Base-by-base conservation (phyloP, 1,140 invertebrate species). In the Tetragnatha versicolor region DNA sequence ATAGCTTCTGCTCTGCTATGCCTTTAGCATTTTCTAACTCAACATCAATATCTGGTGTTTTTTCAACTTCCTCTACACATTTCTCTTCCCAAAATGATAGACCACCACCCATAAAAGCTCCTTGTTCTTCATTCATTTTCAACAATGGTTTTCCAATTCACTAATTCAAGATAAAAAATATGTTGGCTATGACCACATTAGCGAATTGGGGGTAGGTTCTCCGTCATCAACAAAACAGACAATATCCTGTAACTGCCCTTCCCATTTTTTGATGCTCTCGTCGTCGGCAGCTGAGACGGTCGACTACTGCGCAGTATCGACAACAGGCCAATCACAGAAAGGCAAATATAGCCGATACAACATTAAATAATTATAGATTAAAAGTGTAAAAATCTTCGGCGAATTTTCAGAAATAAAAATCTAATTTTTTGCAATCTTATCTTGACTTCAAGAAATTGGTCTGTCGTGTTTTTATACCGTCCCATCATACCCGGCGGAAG, bases 21-120 rank as follows among this genome's bases (percentile, higher is more conserved):
- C 93, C 92, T 84, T 89, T 88, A 85, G 92, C 90, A 82, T 86
- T 88, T 84, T 90, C 88, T 81, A 92, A 88, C 84, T 89, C 88
- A 82, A 89, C 88, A 85, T 93, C 92, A 84, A 89, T 90, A 87
- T 92, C 90, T 73, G 90, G 89, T 84, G 92, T 89, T 82, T 88
- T 88, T 85, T 93, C 90, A 81, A 92, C 85, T 83, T 92, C 90
- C 69, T 90, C 88, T 79, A 91, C 87, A 85, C 91, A 93, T 84
- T 94, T 91, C 85, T 93, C 91, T 85, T 94, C 92, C 90, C 91
- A 92, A 80, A 86, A 88, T 68, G 85, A 55, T 69, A 79, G 77
- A 37, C 42, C 61, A 27, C 22, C n/a, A 69, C 7, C 53, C n/a
- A 33, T 68, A 60, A 7, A 58, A 25, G 51, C 27, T 31, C 63